Base-by-base conservation (phyloP, 1,140 invertebrate genomes). In the Copidosoma floridanum region DNA sequence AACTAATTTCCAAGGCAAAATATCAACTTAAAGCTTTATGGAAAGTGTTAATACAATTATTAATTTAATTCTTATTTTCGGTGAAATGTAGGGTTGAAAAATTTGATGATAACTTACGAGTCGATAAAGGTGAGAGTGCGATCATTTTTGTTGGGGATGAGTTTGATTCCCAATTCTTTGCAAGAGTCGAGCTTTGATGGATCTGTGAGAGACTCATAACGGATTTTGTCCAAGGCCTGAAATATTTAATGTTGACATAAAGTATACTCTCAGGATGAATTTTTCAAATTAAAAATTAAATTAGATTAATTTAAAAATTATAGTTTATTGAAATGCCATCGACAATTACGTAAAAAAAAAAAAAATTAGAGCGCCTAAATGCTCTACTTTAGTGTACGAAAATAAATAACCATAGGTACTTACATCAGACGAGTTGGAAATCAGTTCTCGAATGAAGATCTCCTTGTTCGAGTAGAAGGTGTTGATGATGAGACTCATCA, bases 381-480 rank as follows among this genome's bases (percentile, higher is more conserved):
- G n/a, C n/a, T n/a, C n/a, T n/a, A n/a, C n/a, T n/a, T n/a, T n/a
- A n/a, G n/a, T n/a, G n/a, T n/a, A n/a, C n/a, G n/a, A n/a, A n/a
- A n/a, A n/a, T n/a, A n/a, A n/a, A n/a, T n/a, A n/a, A n/a, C n/a
- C n/a, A n/a, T n/a, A n/a, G n/a, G n/a, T 20, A 75, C 75, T 75
- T 37, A 75, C 75, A 84, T 94, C 92, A 58, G 88, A 90, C 3
- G 89, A 82, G 67, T 94, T 94, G 7, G 91, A 93, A 68, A 94
- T 91, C 74, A 99, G 87, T 85, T 99, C 97, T 82, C 97, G 85
- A 57, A 99, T 87, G 82, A 99, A 99, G 66, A 99, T 98, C 84
- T 99, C 97, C 83, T 99, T 99, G 85, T 99, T 99, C 0, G 95
- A 97, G 76, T 99, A 99, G 82, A 99, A 98, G 40, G 97, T 99